These are phyloP conservation scores for Pelusios castaneus DNA, from an alignment of 2,113 vertebrate species.

Conservation along the genomic window DNA sequence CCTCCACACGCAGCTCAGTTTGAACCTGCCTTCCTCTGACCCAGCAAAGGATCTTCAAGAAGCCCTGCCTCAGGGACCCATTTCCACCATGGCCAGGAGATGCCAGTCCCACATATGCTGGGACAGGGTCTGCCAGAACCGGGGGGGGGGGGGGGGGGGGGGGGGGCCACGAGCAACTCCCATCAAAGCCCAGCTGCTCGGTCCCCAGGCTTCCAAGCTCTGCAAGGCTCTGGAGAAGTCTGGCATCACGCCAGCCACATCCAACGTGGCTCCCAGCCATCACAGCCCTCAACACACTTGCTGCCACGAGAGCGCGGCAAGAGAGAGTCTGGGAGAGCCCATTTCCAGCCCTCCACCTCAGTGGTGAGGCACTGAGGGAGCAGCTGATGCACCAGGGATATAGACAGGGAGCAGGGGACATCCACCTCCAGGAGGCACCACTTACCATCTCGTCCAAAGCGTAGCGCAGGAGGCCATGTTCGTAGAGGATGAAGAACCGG, in stretches of 20 bases:
- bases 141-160: too few species aligned
- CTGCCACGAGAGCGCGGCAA: not conserved
- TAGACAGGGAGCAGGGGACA: not conserved
- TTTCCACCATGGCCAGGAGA: not conserved
- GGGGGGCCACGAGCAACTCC: not conserved
- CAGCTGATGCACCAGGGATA: not conserved
- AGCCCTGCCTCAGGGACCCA: not conserved
- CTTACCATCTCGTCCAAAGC: conserved; percentile 97
- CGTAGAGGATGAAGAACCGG: conserved; percentile 95
- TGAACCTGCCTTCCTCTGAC: too few species aligned
- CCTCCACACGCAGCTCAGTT: not conserved
- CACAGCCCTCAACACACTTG: not conserved
- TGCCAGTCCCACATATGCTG: not conserved
- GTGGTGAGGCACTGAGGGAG: accelerated
- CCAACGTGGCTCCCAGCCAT: not conserved
- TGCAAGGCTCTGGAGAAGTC: not conserved
- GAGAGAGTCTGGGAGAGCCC: not conserved
- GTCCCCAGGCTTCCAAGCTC: not conserved
- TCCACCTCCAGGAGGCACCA: not conserved
- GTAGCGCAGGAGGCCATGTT: conserved; percentile 92
- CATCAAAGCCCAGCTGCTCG: not conserved
- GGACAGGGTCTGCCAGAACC: not conserved
- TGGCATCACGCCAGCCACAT: not conserved
- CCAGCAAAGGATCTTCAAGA: not conserved
- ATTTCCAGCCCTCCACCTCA: not conserved